Base-by-base conservation (phyloP, 2,113 vertebrate species). In the Podilymbus podiceps region DNA sequence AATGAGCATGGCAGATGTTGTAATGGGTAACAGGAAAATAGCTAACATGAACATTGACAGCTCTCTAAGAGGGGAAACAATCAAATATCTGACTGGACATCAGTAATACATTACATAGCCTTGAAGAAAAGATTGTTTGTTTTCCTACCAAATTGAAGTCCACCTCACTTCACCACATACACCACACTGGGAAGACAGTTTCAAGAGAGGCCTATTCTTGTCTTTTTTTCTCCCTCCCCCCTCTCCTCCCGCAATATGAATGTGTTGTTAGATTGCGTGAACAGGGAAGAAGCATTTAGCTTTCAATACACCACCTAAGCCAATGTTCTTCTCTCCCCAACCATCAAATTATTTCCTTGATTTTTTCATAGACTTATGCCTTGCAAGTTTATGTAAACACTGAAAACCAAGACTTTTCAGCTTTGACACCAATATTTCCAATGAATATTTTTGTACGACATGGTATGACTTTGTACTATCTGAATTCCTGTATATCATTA, bases 81-180 rank as follows among this genome's bases (percentile, higher is more conserved):
- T 95, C 93, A 97, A 95, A 91, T 92, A 88, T 96, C 94, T 96
- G 95, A 97, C 90, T 88, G 97, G 89, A 96, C 96, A 96, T 93
- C 90, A 94, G 79, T 90, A 97, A 97, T 96, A 81, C 69, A 87
- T 97, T 96, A 96, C 89, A 92, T 33, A 93, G 56, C 19, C 64
- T 96, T 91, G 52, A 95, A 97, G 88, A 96, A 94, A 95, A 95
- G 74, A 93, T 88, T 97, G 38, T 74, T 97, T 79, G 24, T 77
- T 97, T 92, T 88, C 46, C 72, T 96, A 82, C 74, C 77, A 89
- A 91, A 97, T 46, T 80, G 90, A 93, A 98, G 97, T 91, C 19
- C 59, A 96, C 38, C 52, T 88, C 72, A 90, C 64, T 94, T 95
- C 93, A 97, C 92, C 87, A 94, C 71, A 92, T 94, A 91, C 56